Percentiles rank a stretch among this genome's conserved stretches.
Conservation (phyloP, 2,797 vertebrate genomes). For the Aulostomus chinensis region DNA sequence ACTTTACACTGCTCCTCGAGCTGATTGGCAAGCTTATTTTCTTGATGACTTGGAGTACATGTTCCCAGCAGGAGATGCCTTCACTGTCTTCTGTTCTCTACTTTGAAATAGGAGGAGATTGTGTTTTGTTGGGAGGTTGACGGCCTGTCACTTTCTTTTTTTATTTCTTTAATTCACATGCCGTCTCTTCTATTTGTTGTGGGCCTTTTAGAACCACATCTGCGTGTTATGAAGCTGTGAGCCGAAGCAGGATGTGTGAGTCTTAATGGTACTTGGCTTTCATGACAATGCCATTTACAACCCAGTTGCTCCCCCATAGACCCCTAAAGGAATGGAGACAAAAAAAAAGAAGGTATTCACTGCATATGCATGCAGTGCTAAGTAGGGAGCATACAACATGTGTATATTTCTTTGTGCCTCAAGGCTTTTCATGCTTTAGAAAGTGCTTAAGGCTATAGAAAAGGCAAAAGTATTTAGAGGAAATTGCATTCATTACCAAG, state of each 20-base stretch:
- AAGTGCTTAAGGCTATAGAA: slow-evolving; percentile 60
- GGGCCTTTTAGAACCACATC: slow-evolving; percentile 80
- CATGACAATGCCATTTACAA: slow-evolving; percentile 78
- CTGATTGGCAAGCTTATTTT: slow-evolving; percentile 75
- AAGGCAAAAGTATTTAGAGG: slow-evolving; percentile 70
- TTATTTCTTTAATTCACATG: slow-evolving; percentile 48
- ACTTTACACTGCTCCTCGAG: slow-evolving; percentile 62
- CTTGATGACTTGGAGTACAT: slow-evolving; percentile 67
- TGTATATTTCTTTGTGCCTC: slow-evolving; percentile 71
- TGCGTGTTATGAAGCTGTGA: slow-evolving; percentile 77
- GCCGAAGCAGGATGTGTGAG: slow-evolving; percentile 75
- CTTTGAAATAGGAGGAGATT: slow-evolving; percentile 58
- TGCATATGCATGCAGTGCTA: slow-evolving; percentile 59
- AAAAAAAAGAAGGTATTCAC: slow-evolving; percentile 65
- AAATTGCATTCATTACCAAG: slow-evolving; percentile 69
- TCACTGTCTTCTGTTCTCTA: slow-evolving; percentile 51
- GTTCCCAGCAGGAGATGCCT: slow-evolving; percentile 60
- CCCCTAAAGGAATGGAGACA: slow-evolving; percentile 57
- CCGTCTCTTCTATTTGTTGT: slow-evolving; percentile 56
- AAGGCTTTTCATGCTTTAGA: slow-evolving; percentile 71
- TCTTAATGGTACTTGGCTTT: slow-evolving; percentile 78
- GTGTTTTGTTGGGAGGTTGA: slow-evolving; percentile 69
- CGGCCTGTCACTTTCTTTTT: slow-evolving; percentile 54
- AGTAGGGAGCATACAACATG: slow-evolving; percentile 53
- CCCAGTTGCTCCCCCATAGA: slow-evolving; percentile 74